phyloP scores from a whole-genome alignment of 2,888 invertebrate species.

The Chalcis sispes region DNA sequence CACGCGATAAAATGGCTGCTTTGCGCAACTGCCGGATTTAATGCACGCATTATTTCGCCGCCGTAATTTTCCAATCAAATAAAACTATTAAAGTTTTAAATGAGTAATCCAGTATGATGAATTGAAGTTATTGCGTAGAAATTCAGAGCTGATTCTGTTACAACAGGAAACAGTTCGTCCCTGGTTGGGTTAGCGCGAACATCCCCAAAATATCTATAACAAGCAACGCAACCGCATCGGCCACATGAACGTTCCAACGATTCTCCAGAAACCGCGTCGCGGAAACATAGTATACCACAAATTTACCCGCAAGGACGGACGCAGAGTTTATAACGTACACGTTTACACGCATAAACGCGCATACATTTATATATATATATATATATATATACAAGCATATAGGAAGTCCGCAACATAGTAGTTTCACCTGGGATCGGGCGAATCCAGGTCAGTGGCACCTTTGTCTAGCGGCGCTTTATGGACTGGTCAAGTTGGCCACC shows the following conservation, averaged over 20 bases:
- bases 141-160: no score
- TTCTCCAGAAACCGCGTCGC: not conserved
- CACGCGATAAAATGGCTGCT: no score
- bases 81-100: no score
- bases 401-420: slow-evolving; percentile 5
- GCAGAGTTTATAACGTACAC: not conserved
- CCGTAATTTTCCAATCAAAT: no score
- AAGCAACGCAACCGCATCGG: no score
- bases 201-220: no score
- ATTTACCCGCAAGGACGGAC: not conserved
- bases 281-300: not conserved
- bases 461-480: slow-evolving; percentile 60
- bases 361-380: slow-evolving; percentile 17
- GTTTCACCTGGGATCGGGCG: slow-evolving; percentile 46
- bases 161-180: no score
- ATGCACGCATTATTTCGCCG: no score
- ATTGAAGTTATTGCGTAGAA: no score
- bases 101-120: no score
- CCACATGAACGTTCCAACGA: not conserved
- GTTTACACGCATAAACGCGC: not conserved
- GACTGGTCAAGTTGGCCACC: slow-evolving; percentile 59
- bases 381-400: slow-evolving; percentile 39
- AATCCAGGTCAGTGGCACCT: slow-evolving; percentile 65
- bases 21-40: no score
- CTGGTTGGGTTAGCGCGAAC: no score